Conservation (phyloP, 2,113 vertebrate genomes). For the Willisornis vidua region DNA sequence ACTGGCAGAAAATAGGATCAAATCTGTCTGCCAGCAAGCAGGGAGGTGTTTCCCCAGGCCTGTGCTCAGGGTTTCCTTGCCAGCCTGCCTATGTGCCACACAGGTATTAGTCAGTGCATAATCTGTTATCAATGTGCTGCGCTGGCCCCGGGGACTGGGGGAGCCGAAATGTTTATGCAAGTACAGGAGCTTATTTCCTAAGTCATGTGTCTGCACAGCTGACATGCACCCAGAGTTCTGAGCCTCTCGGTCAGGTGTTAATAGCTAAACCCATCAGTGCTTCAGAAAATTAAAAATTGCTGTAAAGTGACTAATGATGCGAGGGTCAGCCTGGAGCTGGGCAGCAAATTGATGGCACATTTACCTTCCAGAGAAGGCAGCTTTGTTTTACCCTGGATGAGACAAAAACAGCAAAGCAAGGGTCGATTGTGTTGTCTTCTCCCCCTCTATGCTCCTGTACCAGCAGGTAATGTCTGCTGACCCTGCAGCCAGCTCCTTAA, state of each 20-base stretch:
- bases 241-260: slow-evolving; percentile 24
- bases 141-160: background rate
- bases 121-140: background rate
- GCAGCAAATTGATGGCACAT: background rate
- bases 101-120: background rate
- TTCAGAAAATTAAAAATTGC: background rate
- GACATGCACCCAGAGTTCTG: background rate
- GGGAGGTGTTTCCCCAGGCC: slow-evolving; percentile 18
- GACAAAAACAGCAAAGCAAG: background rate
- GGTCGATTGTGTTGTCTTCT: background rate
- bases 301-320: background rate
- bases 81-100: background rate
- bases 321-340: background rate
- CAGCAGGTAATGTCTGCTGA: background rate
- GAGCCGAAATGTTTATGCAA: background rate
- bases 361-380: background rate
- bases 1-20: background rate
- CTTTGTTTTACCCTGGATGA: background rate
- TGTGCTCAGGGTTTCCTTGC: background rate
- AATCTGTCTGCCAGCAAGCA: background rate
- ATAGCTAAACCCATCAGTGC: slow-evolving; percentile 1
- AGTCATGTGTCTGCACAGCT: slow-evolving; percentile 41
- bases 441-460: background rate
- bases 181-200: slow-evolving; percentile 9
- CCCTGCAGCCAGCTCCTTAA: background rate